Base-by-base conservation (phyloP, 2,113 vertebrate species). In the Dinomys branickii region DNA sequence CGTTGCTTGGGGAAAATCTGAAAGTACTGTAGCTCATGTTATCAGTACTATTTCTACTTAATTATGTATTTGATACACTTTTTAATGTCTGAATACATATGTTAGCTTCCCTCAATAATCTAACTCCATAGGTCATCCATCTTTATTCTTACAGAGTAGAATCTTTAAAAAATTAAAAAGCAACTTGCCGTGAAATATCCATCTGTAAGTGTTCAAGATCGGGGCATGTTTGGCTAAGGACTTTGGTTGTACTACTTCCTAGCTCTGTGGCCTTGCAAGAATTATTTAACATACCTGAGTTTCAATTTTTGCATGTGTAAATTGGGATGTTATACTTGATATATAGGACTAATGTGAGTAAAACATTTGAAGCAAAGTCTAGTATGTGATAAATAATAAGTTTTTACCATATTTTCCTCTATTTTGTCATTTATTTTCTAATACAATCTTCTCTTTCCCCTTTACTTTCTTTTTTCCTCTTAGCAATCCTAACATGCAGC, bases 131-230 rank as follows among this genome's bases (percentile, higher is more conserved):
- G 50, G 7, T 52, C 63, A 69, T 38, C 75, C 63, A 44, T 24
- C 73, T 88, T 80, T 88, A 65, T 73, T 35, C 63, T 90, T 88
- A 82, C 4, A 38, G 58, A 24, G 33, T n/a, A 90, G 16, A 86
- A 63, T 77, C 33, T 58, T 69, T 56, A 24, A 90, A 90, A 38
- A 90, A 93, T 88, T 41, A 96, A 38, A 80, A 92, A 82, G 38
- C 50, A 78, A 24, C n/a, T 67, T 77, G 6, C 63, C 86, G 1
- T 82, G 63, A 94, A 94, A 94, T 69, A 9, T 81, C 22, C 30
- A 85, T 28, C 20, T 3, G 7, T 78, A 41, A 28, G 13, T 65
- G 22, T 77, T 35, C 26, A 67, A 58, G 22, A 87, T 71, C 33
- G 63, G 38, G 47, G 50, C 82, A 54, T 56, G 3, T 56, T 30